A percentile compares a stretch with the other conserved stretches of the same genome.
Conservation (phyloP, 2,113 vertebrate species). For the Neolamprologus variostigma region DNA sequence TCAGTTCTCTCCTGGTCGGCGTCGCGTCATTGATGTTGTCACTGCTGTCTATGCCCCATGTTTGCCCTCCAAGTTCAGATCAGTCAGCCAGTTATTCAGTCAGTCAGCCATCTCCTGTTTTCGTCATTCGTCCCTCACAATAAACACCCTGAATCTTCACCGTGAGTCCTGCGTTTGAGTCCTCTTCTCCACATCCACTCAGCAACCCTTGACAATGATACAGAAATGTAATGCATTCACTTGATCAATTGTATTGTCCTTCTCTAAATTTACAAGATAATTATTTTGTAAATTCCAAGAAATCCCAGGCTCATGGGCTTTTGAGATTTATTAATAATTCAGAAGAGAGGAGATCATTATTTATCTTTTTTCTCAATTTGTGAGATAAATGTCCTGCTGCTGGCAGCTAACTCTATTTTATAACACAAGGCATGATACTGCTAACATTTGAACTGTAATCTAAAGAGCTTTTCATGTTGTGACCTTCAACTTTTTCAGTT, state of each 20-base stretch:
- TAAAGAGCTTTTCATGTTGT: neutral
- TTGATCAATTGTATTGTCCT: neutral
- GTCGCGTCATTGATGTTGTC: too few relatives aligned
- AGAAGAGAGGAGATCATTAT: neutral
- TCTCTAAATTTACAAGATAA: neutral
- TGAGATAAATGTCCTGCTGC: neutral
- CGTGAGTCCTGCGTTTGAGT: too few relatives aligned
- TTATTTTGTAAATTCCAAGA: neutral
- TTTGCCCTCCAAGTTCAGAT: rapidly evolving
- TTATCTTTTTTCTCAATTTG: neutral
- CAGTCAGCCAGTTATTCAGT: too few relatives aligned
- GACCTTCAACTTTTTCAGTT: neutral
- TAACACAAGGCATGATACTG: neutral
- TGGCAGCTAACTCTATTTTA: rapidly evolving
- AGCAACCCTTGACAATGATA: too few relatives aligned
- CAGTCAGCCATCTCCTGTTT: rapidly evolving
- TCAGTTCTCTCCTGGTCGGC: too few relatives aligned
- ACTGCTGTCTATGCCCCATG: too few relatives aligned
- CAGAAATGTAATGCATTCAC: rapidly evolving
- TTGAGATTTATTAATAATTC: neutral
- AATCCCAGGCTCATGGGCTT: neutral
- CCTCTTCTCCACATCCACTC: too few relatives aligned
- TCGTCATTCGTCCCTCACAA: too few relatives aligned
- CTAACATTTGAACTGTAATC: neutral
- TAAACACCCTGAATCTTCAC: too few relatives aligned